A percentile compares a stretch with the other conserved stretches of the same genome.
Evolutionary conservation across 2,113 vertebrate species (phyloP).

Genomic region (Hippocampus comes): DNA sequence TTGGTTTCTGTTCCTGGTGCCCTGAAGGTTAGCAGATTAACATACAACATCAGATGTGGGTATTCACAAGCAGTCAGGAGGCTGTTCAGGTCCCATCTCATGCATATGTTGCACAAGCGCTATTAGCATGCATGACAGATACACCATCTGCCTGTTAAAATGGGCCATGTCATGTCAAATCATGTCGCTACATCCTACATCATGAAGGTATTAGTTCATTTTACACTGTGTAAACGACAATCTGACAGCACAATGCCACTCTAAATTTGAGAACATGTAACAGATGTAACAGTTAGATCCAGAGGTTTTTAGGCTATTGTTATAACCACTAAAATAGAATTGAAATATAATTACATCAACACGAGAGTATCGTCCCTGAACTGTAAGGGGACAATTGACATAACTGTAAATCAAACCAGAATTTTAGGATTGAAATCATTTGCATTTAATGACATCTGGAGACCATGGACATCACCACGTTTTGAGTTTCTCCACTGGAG

Average conservation of each 20-base stretch:
- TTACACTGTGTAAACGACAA: constrained; percentile 18
- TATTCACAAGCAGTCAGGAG: constrained; percentile 40
- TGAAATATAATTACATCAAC: background rate
- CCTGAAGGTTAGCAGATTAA: constrained; percentile 56
- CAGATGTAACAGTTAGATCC: background rate
- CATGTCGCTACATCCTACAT: constrained; percentile 15
- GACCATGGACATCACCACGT: no score
- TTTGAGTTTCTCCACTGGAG: no score
- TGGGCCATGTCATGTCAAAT: constrained; percentile 28
- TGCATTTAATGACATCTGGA: background rate
- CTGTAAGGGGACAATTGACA: background rate
- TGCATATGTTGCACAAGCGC: constrained; percentile 31
- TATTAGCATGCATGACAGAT: constrained; percentile 35
- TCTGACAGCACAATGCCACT: background rate
- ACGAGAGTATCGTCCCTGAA: background rate
- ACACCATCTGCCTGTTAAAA: constrained; percentile 23
- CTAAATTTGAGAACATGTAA: background rate
- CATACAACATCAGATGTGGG: constrained; percentile 50
- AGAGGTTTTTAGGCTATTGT: background rate
- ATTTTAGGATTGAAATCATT: background rate
- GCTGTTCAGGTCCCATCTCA: constrained; percentile 32
- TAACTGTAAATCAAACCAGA: background rate
- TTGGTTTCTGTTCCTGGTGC: constrained; percentile 24
- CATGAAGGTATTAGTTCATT: constrained; percentile 21
- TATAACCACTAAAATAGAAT: background rate